Percentiles rank a stretch among this genome's conserved stretches.
phyloP scores from a whole-genome alignment of 92 coral and sea anemone species.

The Palythoa heliodiscus region DNA sequence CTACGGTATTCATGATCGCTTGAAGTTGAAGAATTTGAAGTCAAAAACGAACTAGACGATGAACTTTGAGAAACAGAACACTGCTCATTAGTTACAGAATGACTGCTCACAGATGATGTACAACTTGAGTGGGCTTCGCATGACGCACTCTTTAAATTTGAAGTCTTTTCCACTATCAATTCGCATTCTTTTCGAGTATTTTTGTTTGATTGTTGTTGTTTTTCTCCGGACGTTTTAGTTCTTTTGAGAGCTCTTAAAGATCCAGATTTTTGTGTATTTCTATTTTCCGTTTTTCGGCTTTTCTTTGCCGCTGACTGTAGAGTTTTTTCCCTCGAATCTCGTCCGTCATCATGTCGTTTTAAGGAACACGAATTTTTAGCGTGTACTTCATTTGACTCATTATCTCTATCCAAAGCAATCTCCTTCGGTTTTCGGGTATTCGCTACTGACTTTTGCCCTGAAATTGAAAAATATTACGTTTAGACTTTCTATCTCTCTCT shows the following conservation, averaged over 20 bases:
- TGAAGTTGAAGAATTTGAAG: not conserved
- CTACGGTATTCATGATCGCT: not conserved
- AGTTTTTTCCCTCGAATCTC: not conserved
- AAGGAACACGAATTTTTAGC: not conserved
- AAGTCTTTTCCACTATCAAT: not conserved
- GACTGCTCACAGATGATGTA: not conserved
- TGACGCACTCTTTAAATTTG: not conserved
- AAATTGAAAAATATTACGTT: not conserved
- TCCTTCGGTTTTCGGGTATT: conserved; percentile 29
- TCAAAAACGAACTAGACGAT: not conserved
- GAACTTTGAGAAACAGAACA: not conserved
- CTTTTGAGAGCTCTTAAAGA: not conserved
- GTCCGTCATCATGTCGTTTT: not conserved
- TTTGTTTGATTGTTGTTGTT: not conserved
- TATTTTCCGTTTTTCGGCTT: conserved; percentile 1
- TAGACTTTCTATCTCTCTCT: not conserved
- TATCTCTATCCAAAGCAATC: conserved; percentile 25
- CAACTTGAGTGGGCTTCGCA: not conserved
- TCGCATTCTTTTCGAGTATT: not conserved
- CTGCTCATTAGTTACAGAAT: not conserved
- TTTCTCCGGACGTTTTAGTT: not conserved
- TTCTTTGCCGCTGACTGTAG: not conserved
- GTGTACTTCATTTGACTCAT: not conserved
- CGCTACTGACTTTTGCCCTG: conserved; percentile 28
- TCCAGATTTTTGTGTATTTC: not conserved